Base-by-base conservation (phyloP, 92 coral and sea anemone species). In the Palythoa caribaeorum region DNA sequence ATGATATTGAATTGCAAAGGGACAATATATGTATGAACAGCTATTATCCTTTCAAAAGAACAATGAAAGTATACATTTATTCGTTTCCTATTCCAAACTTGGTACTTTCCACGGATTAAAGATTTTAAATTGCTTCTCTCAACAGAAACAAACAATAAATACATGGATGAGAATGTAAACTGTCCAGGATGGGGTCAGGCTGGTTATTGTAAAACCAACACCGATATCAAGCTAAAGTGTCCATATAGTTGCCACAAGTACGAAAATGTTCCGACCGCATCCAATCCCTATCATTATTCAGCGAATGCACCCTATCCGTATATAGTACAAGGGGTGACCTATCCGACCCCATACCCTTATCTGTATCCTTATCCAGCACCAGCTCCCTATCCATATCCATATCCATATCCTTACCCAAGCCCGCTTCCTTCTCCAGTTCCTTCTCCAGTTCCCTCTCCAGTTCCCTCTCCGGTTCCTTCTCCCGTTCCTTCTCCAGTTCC, bases 221-320 rank as follows among this genome's bases (percentile, higher is more conserved):
- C 38, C 17, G 92, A 91, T 35, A 91, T 91, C 51, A 59, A 88
- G 1, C 59, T 36, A 52, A 79, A 72, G 15, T 91, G 94, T 44
- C 92, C 87, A 0, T 90, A 91, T 53, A 91, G 94, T 35, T 91
- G 94, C 71, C 87, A 84, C 44, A 91, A 88, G 89, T 91, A 91
- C 83, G 14, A 14, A 1, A 6, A 54, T 5, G 89, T 84, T 20
- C 59, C 91, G 10, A 55, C 55, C 19, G 94, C 94, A 1, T 3
- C 77, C 3, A 40, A 20, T 1, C 91, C 78, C 2, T 91, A 87
- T n/a, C 94, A 76, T 38, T 91, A 91, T 66, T 37, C 47, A n/a
- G 87, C 38, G 35, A 78, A 44, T 44, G 87, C 87, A 28, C 87
- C 60, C 28, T 71, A 84, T 71, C 94, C 94, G 12, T 91, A 91